Percentiles rank a stretch among this genome's conserved stretches.
Evolutionary conservation across 2,888 invertebrate genomes (phyloP).

Genomic region (Dastarcus helophoroides): DNA sequence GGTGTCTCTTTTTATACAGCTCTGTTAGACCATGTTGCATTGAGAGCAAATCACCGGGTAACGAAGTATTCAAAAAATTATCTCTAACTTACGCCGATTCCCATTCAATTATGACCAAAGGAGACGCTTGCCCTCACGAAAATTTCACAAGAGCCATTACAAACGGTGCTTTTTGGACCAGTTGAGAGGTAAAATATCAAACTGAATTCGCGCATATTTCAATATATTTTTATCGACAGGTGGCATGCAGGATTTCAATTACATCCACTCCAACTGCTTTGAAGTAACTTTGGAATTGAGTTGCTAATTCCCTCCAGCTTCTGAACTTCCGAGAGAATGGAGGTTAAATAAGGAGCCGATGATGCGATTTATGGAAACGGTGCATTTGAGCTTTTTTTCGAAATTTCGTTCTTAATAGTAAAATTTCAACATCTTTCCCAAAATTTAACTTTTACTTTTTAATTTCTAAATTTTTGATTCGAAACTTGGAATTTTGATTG

Average conservation of each 20-base stretch:
- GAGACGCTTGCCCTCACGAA: slow-evolving; percentile 61
- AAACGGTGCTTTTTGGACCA: slow-evolving; percentile 88
- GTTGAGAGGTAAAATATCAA: slow-evolving; percentile 52
- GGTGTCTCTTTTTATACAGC: slow-evolving; percentile 18
- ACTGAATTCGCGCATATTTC: slow-evolving; percentile 1
- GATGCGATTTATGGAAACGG: slow-evolving; percentile 72
- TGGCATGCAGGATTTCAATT: slow-evolving; percentile 99
- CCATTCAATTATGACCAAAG: slow-evolving; percentile 64
- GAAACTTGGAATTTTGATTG: too few species aligned
- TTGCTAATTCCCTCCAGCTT: slow-evolving; percentile 81
- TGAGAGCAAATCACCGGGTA: slow-evolving; percentile 71
- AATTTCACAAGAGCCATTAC: slow-evolving; percentile 70
- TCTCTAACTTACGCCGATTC: slow-evolving; percentile 64
- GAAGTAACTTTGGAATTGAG: slow-evolving; percentile 95
- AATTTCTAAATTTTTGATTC: too few species aligned
- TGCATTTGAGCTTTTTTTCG: slow-evolving; percentile 61
- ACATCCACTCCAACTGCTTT: slow-evolving; percentile 87
- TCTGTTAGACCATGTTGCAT: slow-evolving; percentile 53
- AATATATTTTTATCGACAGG: slow-evolving; percentile 39
- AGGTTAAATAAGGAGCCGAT: slow-evolving; percentile 73
- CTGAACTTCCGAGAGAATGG: slow-evolving; percentile 70
- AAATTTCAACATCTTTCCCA: too few species aligned
- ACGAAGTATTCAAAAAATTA: slow-evolving; percentile 66
- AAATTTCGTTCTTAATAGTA: too few species aligned
- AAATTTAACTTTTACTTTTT: too few species aligned